phyloP scores from a whole-genome alignment of 2,113 vertebrate genomes.

The Diphyllodes magnificus region DNA sequence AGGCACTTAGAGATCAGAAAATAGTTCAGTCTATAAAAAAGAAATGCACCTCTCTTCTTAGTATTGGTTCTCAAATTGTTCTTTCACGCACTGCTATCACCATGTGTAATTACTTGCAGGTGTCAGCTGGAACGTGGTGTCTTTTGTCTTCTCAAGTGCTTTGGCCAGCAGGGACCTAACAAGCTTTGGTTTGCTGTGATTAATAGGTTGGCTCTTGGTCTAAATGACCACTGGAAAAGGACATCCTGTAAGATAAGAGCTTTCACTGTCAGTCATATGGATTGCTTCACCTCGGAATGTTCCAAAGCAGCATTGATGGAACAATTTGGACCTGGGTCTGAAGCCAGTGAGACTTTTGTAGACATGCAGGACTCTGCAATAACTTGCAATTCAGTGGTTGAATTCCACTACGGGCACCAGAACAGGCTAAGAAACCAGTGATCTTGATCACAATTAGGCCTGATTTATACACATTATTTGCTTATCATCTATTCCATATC shows the following conservation, averaged over 20 bases:
- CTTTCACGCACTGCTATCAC: not conserved
- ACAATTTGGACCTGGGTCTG: not conserved
- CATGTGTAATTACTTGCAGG: slow-evolving; percentile 22
- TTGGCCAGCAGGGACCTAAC: not conserved
- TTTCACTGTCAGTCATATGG: not conserved
- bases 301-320: not conserved
- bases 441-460: not conserved
- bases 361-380: not conserved
- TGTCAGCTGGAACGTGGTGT: not conserved
- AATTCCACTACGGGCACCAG: not conserved
- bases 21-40: not conserved
- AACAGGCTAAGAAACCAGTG: not conserved
- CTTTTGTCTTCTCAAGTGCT: slow-evolving; percentile 29
- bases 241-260: not conserved
- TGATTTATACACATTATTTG: not conserved
- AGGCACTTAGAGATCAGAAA: slow-evolving; percentile 14
- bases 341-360: not conserved
- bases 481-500: not conserved
- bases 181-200: not conserved
- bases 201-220: not conserved
- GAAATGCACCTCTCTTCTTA: not conserved
- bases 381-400: not conserved
- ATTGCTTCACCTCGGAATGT: not conserved
- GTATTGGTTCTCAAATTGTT: not conserved
- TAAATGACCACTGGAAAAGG: slow-evolving; percentile 33